phyloP scores from a whole-genome alignment of 2,113 vertebrate species.

The Syngnathus floridae region DNA sequence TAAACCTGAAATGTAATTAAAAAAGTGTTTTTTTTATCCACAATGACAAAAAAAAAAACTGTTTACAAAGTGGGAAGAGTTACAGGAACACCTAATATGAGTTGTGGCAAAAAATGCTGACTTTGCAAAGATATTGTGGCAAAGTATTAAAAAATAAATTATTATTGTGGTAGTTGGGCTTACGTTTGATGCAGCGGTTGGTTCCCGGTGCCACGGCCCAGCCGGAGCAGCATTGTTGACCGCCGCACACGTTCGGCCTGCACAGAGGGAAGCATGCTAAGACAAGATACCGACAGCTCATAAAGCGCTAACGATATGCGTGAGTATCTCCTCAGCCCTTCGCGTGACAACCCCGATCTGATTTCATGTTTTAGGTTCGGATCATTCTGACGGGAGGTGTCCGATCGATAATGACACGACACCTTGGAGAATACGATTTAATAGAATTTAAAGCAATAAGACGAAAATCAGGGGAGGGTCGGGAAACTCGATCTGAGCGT shows the following conservation, averaged over 20 bases:
- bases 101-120: no score
- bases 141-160: not conserved
- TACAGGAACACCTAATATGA: not conserved
- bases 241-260: conserved; percentile 90
- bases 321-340: conserved; percentile 14
- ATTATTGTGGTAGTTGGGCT: conserved; percentile 54
- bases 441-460: conserved; percentile 54
- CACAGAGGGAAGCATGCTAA: conserved; percentile 30
- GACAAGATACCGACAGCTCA: conserved; percentile 14
- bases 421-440: conserved; percentile 46
- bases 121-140: no score
- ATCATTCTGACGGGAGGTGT: conserved; percentile 37
- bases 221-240: conserved; percentile 90
- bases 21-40: conserved; percentile 11
- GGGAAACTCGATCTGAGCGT: conserved; percentile 48
- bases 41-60: conserved; percentile 2
- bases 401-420: conserved; percentile 46
- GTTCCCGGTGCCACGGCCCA: conserved; percentile 85
- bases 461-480: conserved; percentile 44
- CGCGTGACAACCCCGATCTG: conserved; percentile 35
- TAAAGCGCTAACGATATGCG: not conserved
- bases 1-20: conserved; percentile 31
- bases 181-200: conserved; percentile 92
- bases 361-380: conserved; percentile 31
- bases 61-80: conserved; percentile 20